Evolutionary conservation across 2,797 vertebrate species (phyloP).

Genomic region (Gallinago solitaria): DNA sequence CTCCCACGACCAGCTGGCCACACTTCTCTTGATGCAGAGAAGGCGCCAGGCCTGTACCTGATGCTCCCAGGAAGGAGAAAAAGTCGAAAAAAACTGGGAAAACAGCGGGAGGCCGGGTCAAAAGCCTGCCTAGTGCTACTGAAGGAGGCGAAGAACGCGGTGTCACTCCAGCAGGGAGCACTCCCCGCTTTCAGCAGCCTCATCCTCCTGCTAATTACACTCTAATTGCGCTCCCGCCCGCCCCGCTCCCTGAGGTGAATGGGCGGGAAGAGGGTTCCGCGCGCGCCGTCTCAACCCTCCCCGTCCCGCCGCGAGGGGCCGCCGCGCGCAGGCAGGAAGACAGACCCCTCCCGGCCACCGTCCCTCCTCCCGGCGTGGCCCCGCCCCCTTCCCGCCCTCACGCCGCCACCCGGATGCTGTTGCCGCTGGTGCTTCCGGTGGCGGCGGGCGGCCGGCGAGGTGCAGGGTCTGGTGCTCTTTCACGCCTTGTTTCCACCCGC

Average conservation of each 20-base stretch:
- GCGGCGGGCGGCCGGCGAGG: neutral
- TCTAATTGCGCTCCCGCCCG: accelerated
- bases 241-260: neutral
- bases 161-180: accelerated
- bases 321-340: neutral
- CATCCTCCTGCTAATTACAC: accelerated
- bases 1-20: too few relatives aligned
- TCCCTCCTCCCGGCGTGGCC: too few relatives aligned
- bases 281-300: neutral
- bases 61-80: neutral
- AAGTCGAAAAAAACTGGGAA: neutral
- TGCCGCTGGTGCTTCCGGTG: neutral
- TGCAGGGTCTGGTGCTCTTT: neutral
- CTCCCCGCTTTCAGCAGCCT: neutral
- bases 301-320: neutral
- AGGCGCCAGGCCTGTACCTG: accelerated
- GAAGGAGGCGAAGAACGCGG: accelerated
- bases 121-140: accelerated
- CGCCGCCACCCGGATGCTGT: neutral
- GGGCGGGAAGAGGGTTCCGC: accelerated
- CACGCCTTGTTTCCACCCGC: neutral
- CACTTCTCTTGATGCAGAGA: too few relatives aligned
- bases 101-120: accelerated
- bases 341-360: neutral
- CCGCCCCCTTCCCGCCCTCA: neutral